Conservation (phyloP, 2,113 vertebrate genomes). For the Ictalurus furcatus region DNA sequence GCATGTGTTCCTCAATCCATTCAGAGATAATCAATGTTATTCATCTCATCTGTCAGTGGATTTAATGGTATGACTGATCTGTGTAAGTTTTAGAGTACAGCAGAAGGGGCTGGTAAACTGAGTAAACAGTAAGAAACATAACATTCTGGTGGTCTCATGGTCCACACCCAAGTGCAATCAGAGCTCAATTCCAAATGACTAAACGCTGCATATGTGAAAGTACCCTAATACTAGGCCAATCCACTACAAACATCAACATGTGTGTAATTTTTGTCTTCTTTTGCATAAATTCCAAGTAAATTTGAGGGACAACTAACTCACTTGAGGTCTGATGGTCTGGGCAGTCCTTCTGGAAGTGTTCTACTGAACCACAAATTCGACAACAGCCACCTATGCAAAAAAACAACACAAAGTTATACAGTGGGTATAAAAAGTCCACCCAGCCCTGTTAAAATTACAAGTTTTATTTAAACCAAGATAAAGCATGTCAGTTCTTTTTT, state of each 20-base stretch:
- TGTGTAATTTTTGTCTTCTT: not conserved
- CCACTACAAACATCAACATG: not conserved
- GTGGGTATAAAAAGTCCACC: not conserved
- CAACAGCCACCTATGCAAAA: conserved; percentile 82
- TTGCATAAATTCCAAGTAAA: not conserved
- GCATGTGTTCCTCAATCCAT: too few relatives aligned
- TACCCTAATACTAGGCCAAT: not conserved
- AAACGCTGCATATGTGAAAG: not conserved
- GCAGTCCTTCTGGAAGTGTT: conserved; percentile 93
- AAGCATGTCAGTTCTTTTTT: too few relatives aligned
- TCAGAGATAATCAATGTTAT: too few relatives aligned
- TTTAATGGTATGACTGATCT: too few relatives aligned
- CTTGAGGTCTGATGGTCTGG: conserved; percentile 82
- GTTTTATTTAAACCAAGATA: too few relatives aligned
- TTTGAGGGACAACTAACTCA: conserved; percentile 63
- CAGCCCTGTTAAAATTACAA: too few relatives aligned
- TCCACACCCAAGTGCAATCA: not conserved
- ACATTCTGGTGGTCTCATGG: not conserved
- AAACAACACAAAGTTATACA: not conserved
- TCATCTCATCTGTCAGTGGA: too few relatives aligned
- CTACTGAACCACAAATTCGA: conserved; percentile 91
- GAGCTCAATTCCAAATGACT: not conserved
- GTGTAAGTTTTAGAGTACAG: not conserved
- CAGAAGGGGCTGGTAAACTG: not conserved
- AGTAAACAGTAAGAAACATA: not conserved